These are phyloP conservation scores for Atherinomorus stipes DNA, from an alignment of 2,113 vertebrate species.

Conservation along the genomic window DNA sequence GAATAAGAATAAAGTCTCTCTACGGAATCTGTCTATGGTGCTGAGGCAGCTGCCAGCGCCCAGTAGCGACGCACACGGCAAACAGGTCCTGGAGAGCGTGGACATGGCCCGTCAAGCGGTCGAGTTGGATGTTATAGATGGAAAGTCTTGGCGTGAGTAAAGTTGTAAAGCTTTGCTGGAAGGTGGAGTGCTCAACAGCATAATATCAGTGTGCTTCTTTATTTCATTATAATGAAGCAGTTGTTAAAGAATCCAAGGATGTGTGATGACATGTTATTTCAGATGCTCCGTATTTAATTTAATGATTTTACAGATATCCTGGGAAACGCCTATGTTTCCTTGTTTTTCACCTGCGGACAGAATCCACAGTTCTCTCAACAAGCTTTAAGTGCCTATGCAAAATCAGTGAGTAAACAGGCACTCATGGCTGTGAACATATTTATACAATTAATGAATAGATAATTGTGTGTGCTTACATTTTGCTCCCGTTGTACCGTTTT, in stretches of 20 bases:
- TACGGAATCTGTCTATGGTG: slow-evolving; percentile 92
- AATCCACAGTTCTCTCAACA: slow-evolving; percentile 91
- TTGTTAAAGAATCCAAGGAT: no score
- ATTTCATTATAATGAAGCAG: no score
- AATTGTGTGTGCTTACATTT: neutral
- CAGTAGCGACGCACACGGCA: slow-evolving; percentile 73
- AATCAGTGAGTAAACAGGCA: slow-evolving; percentile 85
- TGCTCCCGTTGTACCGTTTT: neutral
- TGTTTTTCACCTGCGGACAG: slow-evolving; percentile 91
- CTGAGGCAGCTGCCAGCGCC: slow-evolving; percentile 85
- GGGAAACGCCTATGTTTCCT: slow-evolving; percentile 91
- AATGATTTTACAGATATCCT: slow-evolving; percentile 85
- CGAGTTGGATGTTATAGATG: slow-evolving; percentile 89
- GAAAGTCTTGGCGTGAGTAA: slow-evolving; percentile 93
- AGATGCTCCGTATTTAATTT: neutral
- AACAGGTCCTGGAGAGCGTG: slow-evolving; percentile 88
- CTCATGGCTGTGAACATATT: neutral
- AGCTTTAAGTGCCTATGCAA: slow-evolving; percentile 89
- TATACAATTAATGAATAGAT: neutral
- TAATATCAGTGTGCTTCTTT: neutral
- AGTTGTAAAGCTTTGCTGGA: neutral
- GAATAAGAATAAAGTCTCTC: slow-evolving; percentile 91
- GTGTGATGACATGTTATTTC: neutral
- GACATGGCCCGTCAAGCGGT: slow-evolving; percentile 88
- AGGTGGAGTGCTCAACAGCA: no score